Evolutionary conservation across 2,113 vertebrate species (phyloP).

Genomic region (Collichthys lucidus): DNA sequence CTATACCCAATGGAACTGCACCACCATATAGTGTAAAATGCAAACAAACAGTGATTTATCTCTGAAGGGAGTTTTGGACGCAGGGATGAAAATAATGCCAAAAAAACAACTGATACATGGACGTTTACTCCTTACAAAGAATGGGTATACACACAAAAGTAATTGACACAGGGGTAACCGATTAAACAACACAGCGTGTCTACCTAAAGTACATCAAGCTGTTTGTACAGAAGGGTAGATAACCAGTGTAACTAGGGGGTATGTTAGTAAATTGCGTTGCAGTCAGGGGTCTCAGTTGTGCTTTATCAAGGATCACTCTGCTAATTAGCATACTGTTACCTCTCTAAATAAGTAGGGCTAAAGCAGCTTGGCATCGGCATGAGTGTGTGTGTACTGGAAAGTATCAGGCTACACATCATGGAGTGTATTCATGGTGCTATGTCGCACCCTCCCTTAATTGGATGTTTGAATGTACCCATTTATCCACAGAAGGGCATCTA

Average conservation of each 20-base stretch:
- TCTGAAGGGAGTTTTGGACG: not conserved
- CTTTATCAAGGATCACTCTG: conserved; percentile 70
- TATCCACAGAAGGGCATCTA: conserved; percentile 76
- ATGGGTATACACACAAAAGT: not conserved
- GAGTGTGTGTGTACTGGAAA: conserved; percentile 21
- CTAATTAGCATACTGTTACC: conserved; percentile 71
- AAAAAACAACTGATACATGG: not conserved
- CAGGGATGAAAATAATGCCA: not conserved
- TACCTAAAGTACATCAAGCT: conserved; percentile 44
- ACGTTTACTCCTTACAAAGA: not conserved
- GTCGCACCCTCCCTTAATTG: conserved; percentile 75
- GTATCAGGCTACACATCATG: conserved; percentile 49
- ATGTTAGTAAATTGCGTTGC: conserved; percentile 47
- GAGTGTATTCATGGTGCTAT: conserved; percentile 58
- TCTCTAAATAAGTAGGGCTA: conserved; percentile 63
- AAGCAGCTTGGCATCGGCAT: conserved; percentile 36
- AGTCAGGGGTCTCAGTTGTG: conserved; percentile 62
- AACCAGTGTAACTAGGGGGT: conserved; percentile 40
- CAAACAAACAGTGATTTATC: not conserved
- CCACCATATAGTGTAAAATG: not conserved
- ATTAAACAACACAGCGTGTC: conserved; percentile 43
- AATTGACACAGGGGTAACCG: conserved; percentile 1
- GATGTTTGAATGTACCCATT: conserved; percentile 80
- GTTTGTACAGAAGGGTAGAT: conserved; percentile 45
- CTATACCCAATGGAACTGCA: not conserved